phyloP scores from a whole-genome alignment of 2,888 invertebrate genomes.

The Melinaea marsaeus region DNA sequence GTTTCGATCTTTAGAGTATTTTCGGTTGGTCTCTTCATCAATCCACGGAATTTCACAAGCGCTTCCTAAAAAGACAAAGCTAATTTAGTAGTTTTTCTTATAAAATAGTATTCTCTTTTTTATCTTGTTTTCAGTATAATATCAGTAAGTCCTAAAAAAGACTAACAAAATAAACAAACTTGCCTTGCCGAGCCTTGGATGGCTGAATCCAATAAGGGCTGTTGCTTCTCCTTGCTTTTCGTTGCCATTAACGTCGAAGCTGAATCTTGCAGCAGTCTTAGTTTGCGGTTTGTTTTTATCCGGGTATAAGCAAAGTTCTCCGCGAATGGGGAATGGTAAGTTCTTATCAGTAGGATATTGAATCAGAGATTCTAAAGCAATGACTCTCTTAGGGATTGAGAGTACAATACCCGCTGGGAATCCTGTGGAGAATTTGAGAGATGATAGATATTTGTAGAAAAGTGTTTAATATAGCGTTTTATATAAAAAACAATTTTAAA shows the following conservation, averaged over 20 bases:
- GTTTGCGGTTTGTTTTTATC: constrained; percentile 86
- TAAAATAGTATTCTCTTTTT: too few species aligned
- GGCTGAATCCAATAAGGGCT: constrained; percentile 80
- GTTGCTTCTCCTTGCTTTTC: constrained; percentile 70
- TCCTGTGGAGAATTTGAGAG: constrained; percentile 37
- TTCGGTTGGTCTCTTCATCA: constrained; percentile 45
- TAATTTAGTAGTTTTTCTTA: neutral
- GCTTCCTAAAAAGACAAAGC: constrained; percentile 50
- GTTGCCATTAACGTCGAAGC: constrained; percentile 70
- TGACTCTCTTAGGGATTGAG: constrained; percentile 82
- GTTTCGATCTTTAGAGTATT: constrained; percentile 57
- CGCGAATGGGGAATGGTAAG: constrained; percentile 78
- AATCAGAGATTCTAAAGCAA: constrained; percentile 80
- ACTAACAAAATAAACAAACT: constrained; percentile 12
- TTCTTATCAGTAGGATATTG: constrained; percentile 61
- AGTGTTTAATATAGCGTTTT: too few species aligned
- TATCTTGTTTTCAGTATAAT: too few species aligned
- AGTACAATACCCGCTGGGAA: constrained; percentile 75
- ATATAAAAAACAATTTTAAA: too few species aligned
- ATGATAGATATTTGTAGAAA: too few species aligned
- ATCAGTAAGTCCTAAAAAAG: too few species aligned
- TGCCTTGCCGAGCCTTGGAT: constrained; percentile 82
- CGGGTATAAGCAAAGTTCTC: constrained; percentile 81
- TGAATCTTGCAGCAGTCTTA: constrained; percentile 78
- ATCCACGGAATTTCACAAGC: constrained; percentile 49